Evolutionary conservation across 1,140 invertebrate species (phyloP), one percentile per base, ranked within the genome.

Genomic region (Homalodisca vitripennis): DNA sequence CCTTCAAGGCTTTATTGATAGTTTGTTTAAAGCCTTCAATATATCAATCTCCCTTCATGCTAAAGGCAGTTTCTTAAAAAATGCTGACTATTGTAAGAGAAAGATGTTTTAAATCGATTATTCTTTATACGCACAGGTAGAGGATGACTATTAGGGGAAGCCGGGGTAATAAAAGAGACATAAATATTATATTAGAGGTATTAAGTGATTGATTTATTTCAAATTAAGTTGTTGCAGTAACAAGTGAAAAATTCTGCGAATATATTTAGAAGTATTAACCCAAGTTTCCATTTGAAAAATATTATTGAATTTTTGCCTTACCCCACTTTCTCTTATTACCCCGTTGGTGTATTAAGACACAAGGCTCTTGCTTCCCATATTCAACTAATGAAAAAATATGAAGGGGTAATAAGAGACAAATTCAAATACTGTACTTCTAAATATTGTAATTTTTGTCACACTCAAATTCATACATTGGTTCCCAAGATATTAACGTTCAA

Each of bases 261-360:
- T 20, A 6, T n/a, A n/a, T n/a, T n/a, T n/a, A n/a, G n/a, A n/a
- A n/a, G n/a, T 63, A 68, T 41, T 29, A 63, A 32, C 22, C 14
- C 24, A 24, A 68, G 6, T 10, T 41, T 41, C 17, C 34, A 41
- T 41, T 17, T 30, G 51, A 62, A 22, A 29, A 69, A 70, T n/a
- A n/a, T n/a, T n/a, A n/a, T n/a, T n/a, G n/a, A n/a, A n/a, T n/a
- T n/a, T n/a, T n/a, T n/a, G n/a, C n/a, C n/a, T n/a, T n/a, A n/a
- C n/a, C n/a, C n/a, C n/a, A n/a, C n/a, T n/a, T n/a, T n/a, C n/a
- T n/a, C n/a, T n/a, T n/a, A n/a, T n/a, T n/a, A n/a, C n/a, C n/a
- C n/a, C n/a, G n/a, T n/a, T n/a, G n/a, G n/a, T n/a, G n/a, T n/a
- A n/a, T n/a, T n/a, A 41, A 41, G 17, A 10, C 17, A 41, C 17